Conservation (phyloP, 37 sponge, comb jelly and placozoan species). For the Eunapius fragilis region DNA sequence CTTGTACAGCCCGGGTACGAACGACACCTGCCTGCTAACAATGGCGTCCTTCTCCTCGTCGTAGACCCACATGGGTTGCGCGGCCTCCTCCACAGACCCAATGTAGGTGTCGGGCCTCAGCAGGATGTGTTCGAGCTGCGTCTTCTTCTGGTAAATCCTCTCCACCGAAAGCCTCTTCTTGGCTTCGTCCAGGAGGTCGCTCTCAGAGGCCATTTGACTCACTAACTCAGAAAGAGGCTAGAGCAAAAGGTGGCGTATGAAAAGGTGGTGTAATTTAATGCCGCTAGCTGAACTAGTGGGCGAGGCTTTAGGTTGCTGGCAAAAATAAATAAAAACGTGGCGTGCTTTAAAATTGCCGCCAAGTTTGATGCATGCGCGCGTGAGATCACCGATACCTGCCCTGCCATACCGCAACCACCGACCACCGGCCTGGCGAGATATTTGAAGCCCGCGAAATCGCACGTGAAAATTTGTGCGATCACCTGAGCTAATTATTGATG, state of each 20-base stretch:
- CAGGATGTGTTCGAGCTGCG: slow-evolving; percentile 95
- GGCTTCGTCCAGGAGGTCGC: neutral
- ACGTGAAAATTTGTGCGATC: neutral
- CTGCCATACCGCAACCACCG: neutral
- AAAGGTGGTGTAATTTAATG: no score
- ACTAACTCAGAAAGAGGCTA: neutral
- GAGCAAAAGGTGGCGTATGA: neutral
- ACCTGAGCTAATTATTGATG: no score
- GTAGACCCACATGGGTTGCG: slow-evolving; percentile 89
- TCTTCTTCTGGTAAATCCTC: slow-evolving; percentile 93
- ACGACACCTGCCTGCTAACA: slow-evolving; percentile 74
- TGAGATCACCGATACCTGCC: neutral
- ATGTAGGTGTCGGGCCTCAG: slow-evolving; percentile 98
- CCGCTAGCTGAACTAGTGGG: neutral
- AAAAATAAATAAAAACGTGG: neutral
- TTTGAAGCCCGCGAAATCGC: neutral
- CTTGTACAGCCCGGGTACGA: slow-evolving; percentile 98
- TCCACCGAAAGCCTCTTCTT: slow-evolving; percentile 93
- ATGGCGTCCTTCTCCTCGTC: slow-evolving; percentile 83
- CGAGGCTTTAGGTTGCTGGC: neutral
- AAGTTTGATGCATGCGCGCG: neutral
- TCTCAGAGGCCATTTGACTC: neutral
- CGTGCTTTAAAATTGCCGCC: neutral
- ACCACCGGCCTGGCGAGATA: neutral
- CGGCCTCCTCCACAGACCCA: slow-evolving; percentile 88